A percentile compares a stretch with the other conserved stretches of the same genome.
Conservation (phyloP, 2,888 invertebrate species). For the Sussaba pulchella region DNA sequence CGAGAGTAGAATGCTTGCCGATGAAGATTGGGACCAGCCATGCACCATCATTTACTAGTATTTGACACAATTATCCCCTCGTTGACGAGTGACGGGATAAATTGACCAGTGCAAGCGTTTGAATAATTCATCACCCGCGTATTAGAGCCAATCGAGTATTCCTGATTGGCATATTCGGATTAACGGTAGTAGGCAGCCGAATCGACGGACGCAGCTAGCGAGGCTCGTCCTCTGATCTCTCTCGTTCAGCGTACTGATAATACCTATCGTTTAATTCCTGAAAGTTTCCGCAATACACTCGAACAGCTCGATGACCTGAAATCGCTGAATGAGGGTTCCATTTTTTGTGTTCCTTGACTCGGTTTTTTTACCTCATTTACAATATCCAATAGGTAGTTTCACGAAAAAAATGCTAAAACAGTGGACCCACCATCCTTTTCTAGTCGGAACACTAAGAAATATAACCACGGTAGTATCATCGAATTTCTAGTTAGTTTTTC, state of each 20-base stretch:
- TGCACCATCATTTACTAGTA: conserved; percentile 54
- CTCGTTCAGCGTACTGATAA: conserved; percentile 12
- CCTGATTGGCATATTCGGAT: conserved; percentile 68
- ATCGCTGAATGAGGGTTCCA: neutral
- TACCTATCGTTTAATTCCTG: neutral
- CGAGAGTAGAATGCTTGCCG: neutral
- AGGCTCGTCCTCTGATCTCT: conserved; percentile 48
- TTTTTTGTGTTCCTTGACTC: neutral
- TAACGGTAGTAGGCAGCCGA: conserved; percentile 53
- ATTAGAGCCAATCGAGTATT: conserved; percentile 67
- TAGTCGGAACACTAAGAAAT: too few relatives aligned
- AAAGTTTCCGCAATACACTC: neutral
- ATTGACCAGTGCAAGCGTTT: conserved; percentile 65
- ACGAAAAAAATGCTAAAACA: too few relatives aligned
- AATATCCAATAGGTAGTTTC: too few relatives aligned
- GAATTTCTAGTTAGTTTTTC: too few relatives aligned
- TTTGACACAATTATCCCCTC: conserved; percentile 63
- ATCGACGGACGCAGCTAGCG: conserved; percentile 49
- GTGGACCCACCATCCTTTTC: too few relatives aligned
- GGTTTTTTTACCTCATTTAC: too few relatives aligned
- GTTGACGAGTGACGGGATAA: conserved; percentile 68
- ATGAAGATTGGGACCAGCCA: conserved; percentile 49
- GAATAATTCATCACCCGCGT: conserved; percentile 67
- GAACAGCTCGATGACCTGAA: neutral
- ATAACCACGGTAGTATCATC: conserved; percentile 76